Conservation (phyloP, 2,113 vertebrate species). For the Euleptes europaea region DNA sequence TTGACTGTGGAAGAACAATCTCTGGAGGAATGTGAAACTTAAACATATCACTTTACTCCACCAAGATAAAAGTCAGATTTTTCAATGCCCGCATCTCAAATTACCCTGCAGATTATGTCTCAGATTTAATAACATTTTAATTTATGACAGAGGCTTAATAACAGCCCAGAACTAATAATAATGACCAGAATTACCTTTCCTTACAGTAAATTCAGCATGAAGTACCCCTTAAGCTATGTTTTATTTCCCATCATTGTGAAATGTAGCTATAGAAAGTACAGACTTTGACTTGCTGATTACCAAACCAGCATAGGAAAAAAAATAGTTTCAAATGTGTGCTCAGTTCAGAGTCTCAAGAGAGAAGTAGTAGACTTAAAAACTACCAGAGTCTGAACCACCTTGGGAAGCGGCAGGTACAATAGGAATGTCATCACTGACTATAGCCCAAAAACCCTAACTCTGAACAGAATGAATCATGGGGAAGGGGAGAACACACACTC, state of each 20-base stretch:
- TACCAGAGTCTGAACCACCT: not conserved
- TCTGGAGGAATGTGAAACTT: not conserved
- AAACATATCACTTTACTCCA: not conserved
- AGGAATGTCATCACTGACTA: not conserved
- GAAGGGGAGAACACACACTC: too few relatives aligned
- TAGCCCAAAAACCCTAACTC: not conserved
- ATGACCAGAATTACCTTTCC: not conserved
- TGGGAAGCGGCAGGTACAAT: not conserved
- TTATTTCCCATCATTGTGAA: not conserved
- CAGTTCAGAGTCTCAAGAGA: not conserved
- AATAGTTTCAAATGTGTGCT: not conserved
- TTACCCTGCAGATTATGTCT: not conserved
- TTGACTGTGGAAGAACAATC: not conserved
- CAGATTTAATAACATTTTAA: not conserved
- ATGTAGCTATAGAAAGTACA: not conserved
- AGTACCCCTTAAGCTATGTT: not conserved
- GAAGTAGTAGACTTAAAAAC: not conserved
- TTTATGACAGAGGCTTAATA: not conserved
- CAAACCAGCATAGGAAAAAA: not conserved
- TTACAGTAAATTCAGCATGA: not conserved
- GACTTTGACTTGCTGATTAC: not conserved
- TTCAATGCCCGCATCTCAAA: not conserved
- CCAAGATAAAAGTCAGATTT: conserved; percentile 16
- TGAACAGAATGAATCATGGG: not conserved
- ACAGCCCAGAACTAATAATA: not conserved